phyloP scores from a whole-genome alignment of 2,888 invertebrate species.

The Trypoxylon attenuatum region DNA sequence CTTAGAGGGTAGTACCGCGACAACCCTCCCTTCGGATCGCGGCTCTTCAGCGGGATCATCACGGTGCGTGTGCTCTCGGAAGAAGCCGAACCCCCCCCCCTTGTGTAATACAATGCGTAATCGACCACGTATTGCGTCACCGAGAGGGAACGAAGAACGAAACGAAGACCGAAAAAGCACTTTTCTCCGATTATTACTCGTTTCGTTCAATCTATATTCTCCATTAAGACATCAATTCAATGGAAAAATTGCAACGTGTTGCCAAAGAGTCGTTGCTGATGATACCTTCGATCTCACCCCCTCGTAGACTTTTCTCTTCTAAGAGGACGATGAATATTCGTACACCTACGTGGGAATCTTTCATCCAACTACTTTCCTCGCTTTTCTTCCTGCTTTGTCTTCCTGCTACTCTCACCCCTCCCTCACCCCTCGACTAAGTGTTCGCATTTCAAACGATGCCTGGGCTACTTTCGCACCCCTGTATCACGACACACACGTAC shows the following conservation, averaged over 20 bases:
- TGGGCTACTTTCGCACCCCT: constrained; percentile 57
- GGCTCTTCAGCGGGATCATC: constrained; percentile 10
- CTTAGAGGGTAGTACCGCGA: constrained; percentile 17
- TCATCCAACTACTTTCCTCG: too few species aligned
- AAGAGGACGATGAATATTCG: too few species aligned
- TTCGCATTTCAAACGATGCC: constrained; percentile 67
- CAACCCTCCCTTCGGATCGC: constrained; percentile 19
- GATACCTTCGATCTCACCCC: constrained; percentile 27
- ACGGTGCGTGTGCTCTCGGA: constrained; percentile 31
- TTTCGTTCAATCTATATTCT: background rate
- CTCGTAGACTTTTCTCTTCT: constrained; percentile 12
- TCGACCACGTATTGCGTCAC: too few species aligned
- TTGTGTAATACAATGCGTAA: too few species aligned
- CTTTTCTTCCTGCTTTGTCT: constrained; percentile 36
- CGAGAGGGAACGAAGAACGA: too few species aligned
- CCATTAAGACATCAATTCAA: constrained; percentile 11
- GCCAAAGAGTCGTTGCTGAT: constrained; percentile 49
- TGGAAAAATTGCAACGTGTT: constrained; percentile 42
- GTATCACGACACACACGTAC: constrained; percentile 38
- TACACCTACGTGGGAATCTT: too few species aligned
- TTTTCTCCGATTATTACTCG: background rate
- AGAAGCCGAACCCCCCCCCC: too few species aligned
- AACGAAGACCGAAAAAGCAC: background rate
- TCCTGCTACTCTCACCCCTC: constrained; percentile 38
- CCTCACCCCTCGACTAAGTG: constrained; percentile 58